Evolutionary conservation across 2,797 vertebrate species (phyloP).

Genomic region (Microctenopoma stevenorrisi): DNA sequence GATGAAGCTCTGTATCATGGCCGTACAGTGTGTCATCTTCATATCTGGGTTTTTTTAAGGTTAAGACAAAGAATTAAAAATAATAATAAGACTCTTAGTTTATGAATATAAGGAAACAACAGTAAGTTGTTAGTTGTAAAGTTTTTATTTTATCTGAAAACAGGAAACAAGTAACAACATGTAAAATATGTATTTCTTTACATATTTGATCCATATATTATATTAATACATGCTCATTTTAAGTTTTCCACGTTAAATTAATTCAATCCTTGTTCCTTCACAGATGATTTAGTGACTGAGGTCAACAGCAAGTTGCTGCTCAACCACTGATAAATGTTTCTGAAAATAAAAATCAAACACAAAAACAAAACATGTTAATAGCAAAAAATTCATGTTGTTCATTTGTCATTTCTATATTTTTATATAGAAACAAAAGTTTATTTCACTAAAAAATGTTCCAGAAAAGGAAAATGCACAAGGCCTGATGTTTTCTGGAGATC

Average conservation of each 20-base stretch:
- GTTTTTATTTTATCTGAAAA: neutral
- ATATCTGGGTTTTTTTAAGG: neutral
- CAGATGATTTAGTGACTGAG: neutral
- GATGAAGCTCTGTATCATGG: neutral
- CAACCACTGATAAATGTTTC: neutral
- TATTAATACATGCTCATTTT: neutral
- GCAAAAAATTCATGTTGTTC: neutral
- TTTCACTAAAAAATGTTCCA: too few species aligned
- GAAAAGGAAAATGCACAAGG: too few species aligned
- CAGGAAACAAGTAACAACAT: neutral
- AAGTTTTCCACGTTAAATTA: neutral
- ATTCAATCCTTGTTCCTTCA: neutral
- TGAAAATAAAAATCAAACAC: neutral
- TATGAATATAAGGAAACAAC: neutral
- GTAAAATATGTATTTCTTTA: neutral
- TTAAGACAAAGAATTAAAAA: neutral
- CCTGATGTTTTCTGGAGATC: neutral
- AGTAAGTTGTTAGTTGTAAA: neutral
- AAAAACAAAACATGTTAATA: constrained; percentile 5
- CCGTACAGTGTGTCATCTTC: neutral
- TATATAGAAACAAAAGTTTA: neutral
- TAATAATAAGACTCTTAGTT: neutral
- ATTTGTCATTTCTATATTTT: neutral
- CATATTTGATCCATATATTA: neutral
- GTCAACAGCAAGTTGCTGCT: neutral